Percentiles rank a stretch among this genome's conserved stretches.
phyloP scores from a whole-genome alignment of 2,888 invertebrate genomes.

The Pantelozetes paolii region DNA sequence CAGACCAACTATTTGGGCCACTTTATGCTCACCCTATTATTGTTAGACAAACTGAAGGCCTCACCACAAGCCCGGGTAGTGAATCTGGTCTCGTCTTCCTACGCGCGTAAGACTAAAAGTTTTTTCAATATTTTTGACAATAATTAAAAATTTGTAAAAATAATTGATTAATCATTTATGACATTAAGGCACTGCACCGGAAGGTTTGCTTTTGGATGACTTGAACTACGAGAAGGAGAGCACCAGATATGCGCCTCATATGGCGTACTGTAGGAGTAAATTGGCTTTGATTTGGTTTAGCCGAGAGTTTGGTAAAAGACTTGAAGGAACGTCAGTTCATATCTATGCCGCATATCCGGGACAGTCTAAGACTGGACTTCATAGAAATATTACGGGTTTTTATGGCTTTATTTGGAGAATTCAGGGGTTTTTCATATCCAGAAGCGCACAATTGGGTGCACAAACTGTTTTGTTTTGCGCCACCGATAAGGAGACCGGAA shows the following conservation, averaged over 20 bases:
- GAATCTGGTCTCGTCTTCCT: slow-evolving; percentile 48
- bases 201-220: slow-evolving; percentile 46
- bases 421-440: slow-evolving; percentile 66
- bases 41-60: slow-evolving; percentile 54
- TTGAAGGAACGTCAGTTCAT: slow-evolving; percentile 42
- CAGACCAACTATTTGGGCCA: slow-evolving; percentile 65
- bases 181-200: slow-evolving; percentile 21
- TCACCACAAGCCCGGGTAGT: slow-evolving; percentile 47
- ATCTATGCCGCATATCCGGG: slow-evolving; percentile 63
- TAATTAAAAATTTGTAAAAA: not conserved
- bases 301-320: slow-evolving; percentile 50
- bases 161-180: too few species aligned
- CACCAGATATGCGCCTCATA: not conserved
- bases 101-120: slow-evolving; percentile 38
- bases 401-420: slow-evolving; percentile 68
- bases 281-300: slow-evolving; percentile 52
- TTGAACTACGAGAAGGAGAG: slow-evolving; percentile 44
- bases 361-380: slow-evolving; percentile 71
- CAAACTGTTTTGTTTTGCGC: slow-evolving; percentile 75
- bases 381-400: slow-evolving; percentile 68
- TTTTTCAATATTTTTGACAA: not conserved
- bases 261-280: slow-evolving; percentile 51
- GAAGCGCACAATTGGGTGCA: slow-evolving; percentile 69
- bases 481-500: slow-evolving; percentile 63
- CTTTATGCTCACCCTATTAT: slow-evolving; percentile 82